A percentile compares a stretch with the other conserved stretches of the same genome.
Evolutionary conservation across 2,888 invertebrate species (phyloP).

Genomic region (Polia nebulosa): DNA sequence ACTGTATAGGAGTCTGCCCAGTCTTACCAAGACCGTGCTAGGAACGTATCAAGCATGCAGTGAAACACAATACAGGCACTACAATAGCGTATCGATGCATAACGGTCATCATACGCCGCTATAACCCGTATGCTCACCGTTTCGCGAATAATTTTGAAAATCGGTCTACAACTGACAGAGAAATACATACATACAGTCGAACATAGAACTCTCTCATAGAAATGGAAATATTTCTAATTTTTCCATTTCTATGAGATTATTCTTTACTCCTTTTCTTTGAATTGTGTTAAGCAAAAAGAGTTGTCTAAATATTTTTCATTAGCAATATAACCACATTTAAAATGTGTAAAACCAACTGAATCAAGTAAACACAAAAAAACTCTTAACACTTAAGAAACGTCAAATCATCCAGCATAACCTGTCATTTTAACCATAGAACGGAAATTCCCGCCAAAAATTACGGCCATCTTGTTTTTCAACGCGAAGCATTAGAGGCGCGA

Average conservation of each 20-base stretch:
- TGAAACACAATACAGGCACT: too few species aligned
- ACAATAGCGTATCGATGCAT: too few species aligned
- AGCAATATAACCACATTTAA: not conserved
- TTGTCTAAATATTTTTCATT: not conserved
- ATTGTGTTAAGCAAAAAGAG: not conserved
- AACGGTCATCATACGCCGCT: too few species aligned
- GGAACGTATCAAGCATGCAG: too few species aligned
- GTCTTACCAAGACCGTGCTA: too few species aligned
- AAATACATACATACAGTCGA: too few species aligned
- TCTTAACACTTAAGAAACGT: constrained; percentile 29
- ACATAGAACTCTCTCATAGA: too few species aligned
- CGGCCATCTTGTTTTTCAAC: constrained; percentile 62
- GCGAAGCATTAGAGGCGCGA: constrained; percentile 52
- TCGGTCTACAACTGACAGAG: too few species aligned
- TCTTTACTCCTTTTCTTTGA: not conserved
- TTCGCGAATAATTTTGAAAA: too few species aligned
- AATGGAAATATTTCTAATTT: not conserved
- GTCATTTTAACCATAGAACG: constrained; percentile 57
- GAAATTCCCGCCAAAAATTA: constrained; percentile 67
- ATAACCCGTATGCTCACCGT: too few species aligned
- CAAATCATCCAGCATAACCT: constrained; percentile 52
- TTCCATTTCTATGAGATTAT: not conserved
- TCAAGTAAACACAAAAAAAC: constrained; percentile 25
- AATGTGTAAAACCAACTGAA: constrained; percentile 14
- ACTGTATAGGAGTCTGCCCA: too few species aligned